A percentile compares a stretch with the other conserved stretches of the same genome.
These are phyloP conservation scores for Branchinecta lindahli DNA, from an alignment of 1,140 invertebrate species.

Conservation along the genomic window DNA sequence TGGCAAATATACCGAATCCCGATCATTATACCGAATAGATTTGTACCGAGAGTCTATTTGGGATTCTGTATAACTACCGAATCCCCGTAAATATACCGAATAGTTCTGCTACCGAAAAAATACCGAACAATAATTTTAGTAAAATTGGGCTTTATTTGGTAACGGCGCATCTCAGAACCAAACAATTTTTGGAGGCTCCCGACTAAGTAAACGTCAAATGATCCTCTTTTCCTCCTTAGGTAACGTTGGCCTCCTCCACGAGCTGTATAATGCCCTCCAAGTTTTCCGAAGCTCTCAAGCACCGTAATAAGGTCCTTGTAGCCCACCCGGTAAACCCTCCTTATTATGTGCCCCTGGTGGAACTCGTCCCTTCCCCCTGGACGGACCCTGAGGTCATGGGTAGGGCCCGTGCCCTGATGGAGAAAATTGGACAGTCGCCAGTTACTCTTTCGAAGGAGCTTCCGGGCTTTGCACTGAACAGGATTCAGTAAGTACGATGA, in stretches of 20 bases:
- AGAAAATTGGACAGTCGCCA: constrained; percentile 75
- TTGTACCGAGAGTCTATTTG: no score
- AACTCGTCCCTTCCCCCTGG: constrained; percentile 85
- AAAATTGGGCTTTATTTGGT: no score
- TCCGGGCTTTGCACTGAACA: constrained; percentile 79
- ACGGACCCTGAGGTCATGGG: constrained; percentile 50
- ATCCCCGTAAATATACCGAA: no score
- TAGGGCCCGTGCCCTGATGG: constrained; percentile 57
- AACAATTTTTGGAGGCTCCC: no score
- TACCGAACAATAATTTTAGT: no score
- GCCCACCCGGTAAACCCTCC: constrained; percentile 93
- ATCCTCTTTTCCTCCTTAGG: constrained; percentile 30
- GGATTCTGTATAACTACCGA: no score
- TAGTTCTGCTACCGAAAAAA: no score
- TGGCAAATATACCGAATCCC: no score
- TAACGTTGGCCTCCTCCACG: constrained; percentile 75
- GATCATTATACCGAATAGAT: no score
- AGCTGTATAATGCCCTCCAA: constrained; percentile 74
- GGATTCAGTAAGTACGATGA: constrained; percentile 75
- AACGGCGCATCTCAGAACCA: no score
- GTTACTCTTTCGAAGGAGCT: constrained; percentile 69
- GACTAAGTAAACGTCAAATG: no score
- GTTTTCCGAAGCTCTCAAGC: constrained; percentile 59
- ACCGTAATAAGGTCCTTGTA: constrained; percentile 55
- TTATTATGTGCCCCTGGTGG: constrained; percentile 84